Evolutionary conservation across 2,113 vertebrate genomes (phyloP).

Genomic region (Neogobius melanostomus): DNA sequence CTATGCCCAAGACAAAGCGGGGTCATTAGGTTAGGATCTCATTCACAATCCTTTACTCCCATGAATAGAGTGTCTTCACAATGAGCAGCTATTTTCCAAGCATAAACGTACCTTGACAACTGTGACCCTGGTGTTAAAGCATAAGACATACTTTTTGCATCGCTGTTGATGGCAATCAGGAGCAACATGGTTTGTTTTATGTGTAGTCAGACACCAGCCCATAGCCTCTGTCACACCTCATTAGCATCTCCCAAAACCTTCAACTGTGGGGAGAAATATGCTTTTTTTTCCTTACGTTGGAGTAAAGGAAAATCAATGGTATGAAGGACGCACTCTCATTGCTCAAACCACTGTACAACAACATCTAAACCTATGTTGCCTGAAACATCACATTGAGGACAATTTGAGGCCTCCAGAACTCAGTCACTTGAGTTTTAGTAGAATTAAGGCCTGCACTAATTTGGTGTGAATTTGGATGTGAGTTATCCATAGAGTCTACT

Average conservation of each 20-base stretch:
- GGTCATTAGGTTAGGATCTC: neutral
- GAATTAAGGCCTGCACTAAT: too few species aligned
- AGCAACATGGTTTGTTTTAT: slow-evolving; percentile 22
- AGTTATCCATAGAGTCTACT: too few species aligned
- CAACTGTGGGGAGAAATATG: slow-evolving; percentile 15
- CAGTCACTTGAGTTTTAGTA: too few species aligned
- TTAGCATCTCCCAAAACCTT: slow-evolving; percentile 45
- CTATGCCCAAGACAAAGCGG: neutral
- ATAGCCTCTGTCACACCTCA: slow-evolving; percentile 30
- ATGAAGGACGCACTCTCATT: too few species aligned
- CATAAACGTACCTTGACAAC: neutral
- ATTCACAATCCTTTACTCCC: neutral
- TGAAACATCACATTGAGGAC: too few species aligned
- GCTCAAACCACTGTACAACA: neutral
- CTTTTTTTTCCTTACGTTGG: neutral
- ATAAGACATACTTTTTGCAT: slow-evolving; percentile 5
- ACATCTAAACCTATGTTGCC: too few species aligned
- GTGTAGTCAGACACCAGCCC: slow-evolving; percentile 36
- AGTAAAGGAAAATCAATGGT: too few species aligned
- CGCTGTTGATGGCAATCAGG: slow-evolving; percentile 10
- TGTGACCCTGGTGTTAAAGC: neutral
- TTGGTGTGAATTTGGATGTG: too few species aligned
- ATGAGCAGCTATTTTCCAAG: neutral
- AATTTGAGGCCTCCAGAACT: too few species aligned
- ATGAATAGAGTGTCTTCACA: neutral